Evolutionary conservation across 2,797 vertebrate genomes (phyloP), one percentile per base, ranked within the genome.

Genomic region (Amblyraja radiata): DNA sequence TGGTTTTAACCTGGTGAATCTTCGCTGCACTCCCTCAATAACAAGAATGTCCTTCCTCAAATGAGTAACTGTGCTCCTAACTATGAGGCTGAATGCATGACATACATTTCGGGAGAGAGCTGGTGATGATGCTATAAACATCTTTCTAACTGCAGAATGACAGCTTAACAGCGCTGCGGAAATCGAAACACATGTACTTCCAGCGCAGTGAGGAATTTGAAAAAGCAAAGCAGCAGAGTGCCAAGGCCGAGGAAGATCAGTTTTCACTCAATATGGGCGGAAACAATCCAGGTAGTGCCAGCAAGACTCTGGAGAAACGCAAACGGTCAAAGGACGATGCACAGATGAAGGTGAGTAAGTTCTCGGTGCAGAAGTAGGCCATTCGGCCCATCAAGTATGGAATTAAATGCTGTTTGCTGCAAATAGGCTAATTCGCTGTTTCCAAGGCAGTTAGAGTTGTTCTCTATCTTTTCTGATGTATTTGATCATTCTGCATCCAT

Each of bases 161-260:
- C 6, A 94, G 97, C 0, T 93, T 97, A 93, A 94, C 96, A 0
- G 95, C 97, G 0, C 95, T 98, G 80, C 97, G 97, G 95, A 98
- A 98, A 93, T 95, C 98, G 71, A 97, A 96, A 54, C 97, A 98
- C 54, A 98, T 98, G 65, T 99, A 99, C 83, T 0, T 93, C 1
- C 98, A 99, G 94, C 97, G 98, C 93, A 96, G 97, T 6, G 98
- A 99, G 90, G 98, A 99, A 68, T 95, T 98, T 39, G 96, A 97
- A 94, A 98, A 97, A 93, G 97, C 96, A 0, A 97, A 97, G 94
- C 96, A 95, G 0, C 13, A 96, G 93, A 97, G 96, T 0, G 96
- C 96, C 93, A 97, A 96, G 95, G 96, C 96, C 0, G 93, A 96
- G 90, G 97, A 98, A 0, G 97, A 97, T 0, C 94, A 65, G 93